Evolutionary conservation across 2,113 vertebrate genomes (phyloP), one percentile per base, ranked within the genome.

Genomic region (Lethenteron camtschaticum): DNA sequence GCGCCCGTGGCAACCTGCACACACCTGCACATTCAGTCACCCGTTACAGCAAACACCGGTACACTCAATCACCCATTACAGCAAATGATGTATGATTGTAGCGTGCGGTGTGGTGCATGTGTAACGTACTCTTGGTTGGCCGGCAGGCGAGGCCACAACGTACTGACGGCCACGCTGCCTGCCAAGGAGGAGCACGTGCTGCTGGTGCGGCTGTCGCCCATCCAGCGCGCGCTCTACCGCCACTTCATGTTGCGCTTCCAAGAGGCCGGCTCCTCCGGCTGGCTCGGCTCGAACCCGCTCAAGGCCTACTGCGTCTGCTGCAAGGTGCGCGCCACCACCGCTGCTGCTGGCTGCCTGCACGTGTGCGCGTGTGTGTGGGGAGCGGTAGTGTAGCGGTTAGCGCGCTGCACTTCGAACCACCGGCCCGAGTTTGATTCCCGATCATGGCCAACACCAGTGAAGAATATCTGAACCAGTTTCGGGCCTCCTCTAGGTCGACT

Each of bases 271-370:
- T 95, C 87, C 80, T 94, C 83, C 1, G 94, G 94, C 73, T 99
- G 94, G 94, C 84, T 99, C 57, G 90, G 92, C 2, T 81, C 96
- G 60, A 97, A 99, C 78, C 94, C 94, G 0, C 89, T 99, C 68
- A 99, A 96, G 79, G 92, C 94, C 63, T 99, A 96, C 77, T 99
- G 94, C 57, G 94, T 99, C 55, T 97, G 94, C 75, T 99, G 94
- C 76, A 99, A 99, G 87, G 94, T 99, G 73, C 6, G 79, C 76
- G 70, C 5, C 41, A 41, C 41, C 41, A 5, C 41, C 41, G 41
- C 41, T 41, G 41, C 41, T 41, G 41, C 41, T 41, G 41, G 41
- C 41, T 41, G 41, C 41, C 41, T 41, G 41, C 41, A 41, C 41
- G 41, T 41, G 41, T 41, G 41, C 41, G 41, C 41, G 41, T 41